phyloP scores from a whole-genome alignment of 2,113 vertebrate species.

The Leptodactylus fuscus region DNA sequence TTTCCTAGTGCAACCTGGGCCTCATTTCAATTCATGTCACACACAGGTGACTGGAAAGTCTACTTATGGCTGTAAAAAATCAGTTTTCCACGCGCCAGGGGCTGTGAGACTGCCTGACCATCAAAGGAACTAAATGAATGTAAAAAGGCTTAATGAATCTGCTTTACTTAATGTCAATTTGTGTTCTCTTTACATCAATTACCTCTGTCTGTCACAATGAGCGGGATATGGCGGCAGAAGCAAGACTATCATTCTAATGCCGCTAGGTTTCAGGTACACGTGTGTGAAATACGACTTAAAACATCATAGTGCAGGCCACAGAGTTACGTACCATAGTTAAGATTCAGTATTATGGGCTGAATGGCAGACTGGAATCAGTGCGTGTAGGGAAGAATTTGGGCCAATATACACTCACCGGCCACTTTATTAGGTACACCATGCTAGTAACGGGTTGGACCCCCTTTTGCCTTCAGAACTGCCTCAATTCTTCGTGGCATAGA shows the following conservation, averaged over 20 bases:
- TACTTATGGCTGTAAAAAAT: conserved; percentile 39
- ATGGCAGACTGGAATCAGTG: no score
- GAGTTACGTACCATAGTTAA: no score
- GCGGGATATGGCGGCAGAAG: neutral
- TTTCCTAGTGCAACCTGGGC: conserved; percentile 31
- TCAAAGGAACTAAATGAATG: conserved; percentile 45
- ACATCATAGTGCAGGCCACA: no score
- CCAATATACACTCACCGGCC: no score
- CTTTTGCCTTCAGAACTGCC: no score
- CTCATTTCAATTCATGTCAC: conserved; percentile 54
- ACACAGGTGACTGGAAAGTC: conserved; percentile 44
- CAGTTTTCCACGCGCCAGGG: conserved; percentile 43
- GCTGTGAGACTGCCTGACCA: conserved; percentile 43
- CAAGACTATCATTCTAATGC: neutral
- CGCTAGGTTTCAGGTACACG: no score
- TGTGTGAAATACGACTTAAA: no score
- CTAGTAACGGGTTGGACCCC: no score
- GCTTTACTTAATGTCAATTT: conserved; percentile 23
- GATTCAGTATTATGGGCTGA: no score
- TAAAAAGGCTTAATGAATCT: conserved; percentile 43
- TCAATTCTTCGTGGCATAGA: no score
- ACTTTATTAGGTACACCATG: no score
- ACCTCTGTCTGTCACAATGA: conserved; percentile 31
- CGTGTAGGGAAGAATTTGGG: no score
- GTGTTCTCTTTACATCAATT: conserved; percentile 21